These are phyloP conservation scores for Thalassoma bifasciatum DNA, from an alignment of 2,113 vertebrate species.

Conservation along the genomic window DNA sequence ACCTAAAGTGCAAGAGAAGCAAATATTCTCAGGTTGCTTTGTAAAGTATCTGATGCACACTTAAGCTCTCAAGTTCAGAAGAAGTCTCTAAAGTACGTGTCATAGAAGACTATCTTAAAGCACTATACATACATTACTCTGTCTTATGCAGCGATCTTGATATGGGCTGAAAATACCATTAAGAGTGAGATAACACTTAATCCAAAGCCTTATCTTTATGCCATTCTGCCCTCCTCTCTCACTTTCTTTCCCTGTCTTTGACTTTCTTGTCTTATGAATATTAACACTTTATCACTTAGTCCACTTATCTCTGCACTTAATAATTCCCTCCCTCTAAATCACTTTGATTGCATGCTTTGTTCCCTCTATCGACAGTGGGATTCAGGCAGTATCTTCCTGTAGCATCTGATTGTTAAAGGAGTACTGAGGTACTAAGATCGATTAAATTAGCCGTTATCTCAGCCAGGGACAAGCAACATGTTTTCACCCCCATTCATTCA, in stretches of 20 bases:
- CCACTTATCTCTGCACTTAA: constrained; percentile 57
- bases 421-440: constrained; percentile 27
- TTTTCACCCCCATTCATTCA: neutral
- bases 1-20: neutral
- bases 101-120: constrained; percentile 8
- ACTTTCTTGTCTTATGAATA: constrained; percentile 57
- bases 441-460: constrained; percentile 46
- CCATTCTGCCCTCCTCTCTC: constrained; percentile 6
- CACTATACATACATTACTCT: constrained; percentile 28
- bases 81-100: constrained; percentile 25
- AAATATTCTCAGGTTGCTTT: neutral
- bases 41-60: neutral
- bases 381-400: constrained; percentile 25
- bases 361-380: constrained; percentile 3
- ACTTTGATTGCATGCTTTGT: constrained; percentile 44
- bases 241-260: constrained; percentile 16
- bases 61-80: constrained; percentile 16
- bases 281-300: constrained; percentile 58
- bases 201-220: constrained; percentile 45
- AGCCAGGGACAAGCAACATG: neutral
- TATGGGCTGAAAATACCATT: constrained; percentile 50
- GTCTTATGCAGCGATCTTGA: constrained; percentile 41
- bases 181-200: constrained; percentile 55
- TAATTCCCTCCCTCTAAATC: constrained; percentile 38
- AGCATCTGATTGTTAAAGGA: constrained; percentile 34